Conservation (phyloP, 2,797 vertebrate species). For the Lepidocolaptes lacrymiger region DNA sequence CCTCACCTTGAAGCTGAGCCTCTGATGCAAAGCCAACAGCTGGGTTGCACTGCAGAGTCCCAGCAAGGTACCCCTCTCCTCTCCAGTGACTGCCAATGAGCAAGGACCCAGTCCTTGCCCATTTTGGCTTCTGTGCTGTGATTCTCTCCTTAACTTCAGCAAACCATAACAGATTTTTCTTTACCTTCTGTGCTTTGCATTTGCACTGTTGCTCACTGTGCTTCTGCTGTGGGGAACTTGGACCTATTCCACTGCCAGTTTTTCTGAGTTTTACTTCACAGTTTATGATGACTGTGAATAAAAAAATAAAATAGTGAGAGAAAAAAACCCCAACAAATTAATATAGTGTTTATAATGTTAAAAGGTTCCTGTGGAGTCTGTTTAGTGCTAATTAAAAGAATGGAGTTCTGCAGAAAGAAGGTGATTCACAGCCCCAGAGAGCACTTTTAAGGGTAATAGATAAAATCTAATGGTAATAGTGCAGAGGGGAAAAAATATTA, state of each 20-base stretch:
- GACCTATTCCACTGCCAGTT: background rate
- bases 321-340: background rate
- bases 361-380: background rate
- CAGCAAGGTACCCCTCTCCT: background rate
- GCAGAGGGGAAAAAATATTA: background rate
- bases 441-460: background rate
- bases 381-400: background rate
- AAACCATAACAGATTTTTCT: accelerated
- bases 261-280: background rate
- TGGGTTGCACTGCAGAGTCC: background rate
- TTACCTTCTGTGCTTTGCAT: background rate
- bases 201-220: background rate
- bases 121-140: background rate
- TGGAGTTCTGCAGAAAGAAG: background rate
- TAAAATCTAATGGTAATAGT: background rate
- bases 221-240: background rate
- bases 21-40: background rate
- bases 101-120: background rate
- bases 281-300: background rate
- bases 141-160: background rate
- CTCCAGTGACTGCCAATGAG: background rate
- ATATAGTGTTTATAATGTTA: background rate
- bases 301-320: background rate
- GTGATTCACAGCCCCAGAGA: background rate
- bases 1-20: background rate